phyloP scores from a whole-genome alignment of 2,888 invertebrate species.

The Caenorhabditis sp. region DNA sequence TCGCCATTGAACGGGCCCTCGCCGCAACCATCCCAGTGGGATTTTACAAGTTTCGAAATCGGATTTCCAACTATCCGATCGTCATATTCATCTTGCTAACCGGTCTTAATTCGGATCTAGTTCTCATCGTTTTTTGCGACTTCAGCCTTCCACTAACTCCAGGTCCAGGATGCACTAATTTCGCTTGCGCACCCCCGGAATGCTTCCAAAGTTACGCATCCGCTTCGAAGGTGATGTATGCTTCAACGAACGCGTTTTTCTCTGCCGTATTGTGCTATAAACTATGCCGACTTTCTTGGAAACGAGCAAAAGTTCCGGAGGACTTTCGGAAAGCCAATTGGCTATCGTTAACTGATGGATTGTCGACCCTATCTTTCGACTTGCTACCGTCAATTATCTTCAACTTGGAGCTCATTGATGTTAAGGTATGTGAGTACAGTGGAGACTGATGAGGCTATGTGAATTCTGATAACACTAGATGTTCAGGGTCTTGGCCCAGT shows the following conservation, averaged over 20 bases:
- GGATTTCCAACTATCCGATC: slow-evolving; percentile 21
- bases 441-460: too few species aligned
- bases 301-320: neutral
- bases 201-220: slow-evolving; percentile 13
- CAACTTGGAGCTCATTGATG: slow-evolving; percentile 11
- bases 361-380: slow-evolving; percentile 32
- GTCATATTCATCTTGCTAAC: slow-evolving; percentile 19
- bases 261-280: slow-evolving; percentile 13
- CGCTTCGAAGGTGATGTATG: slow-evolving; percentile 16
- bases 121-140: slow-evolving; percentile 28
- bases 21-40: slow-evolving; percentile 23
- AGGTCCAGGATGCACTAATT: neutral
- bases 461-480: too few species aligned
- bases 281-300: slow-evolving; percentile 12
- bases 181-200: slow-evolving; percentile 17
- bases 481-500: slow-evolving; percentile 36
- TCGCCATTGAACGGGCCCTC: slow-evolving; percentile 22
- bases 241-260: slow-evolving; percentile 17
- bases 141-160: slow-evolving; percentile 20
- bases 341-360: slow-evolving; percentile 41
- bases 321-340: slow-evolving; percentile 26
- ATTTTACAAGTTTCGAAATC: slow-evolving; percentile 33
- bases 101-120: slow-evolving; percentile 1
- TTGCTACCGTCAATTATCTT: slow-evolving; percentile 32
- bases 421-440: slow-evolving; percentile 4